Percentiles rank a stretch among this genome's conserved stretches.
Evolutionary conservation across 2,797 vertebrate genomes (phyloP).

Genomic region (Pipistrellus nathusii): DNA sequence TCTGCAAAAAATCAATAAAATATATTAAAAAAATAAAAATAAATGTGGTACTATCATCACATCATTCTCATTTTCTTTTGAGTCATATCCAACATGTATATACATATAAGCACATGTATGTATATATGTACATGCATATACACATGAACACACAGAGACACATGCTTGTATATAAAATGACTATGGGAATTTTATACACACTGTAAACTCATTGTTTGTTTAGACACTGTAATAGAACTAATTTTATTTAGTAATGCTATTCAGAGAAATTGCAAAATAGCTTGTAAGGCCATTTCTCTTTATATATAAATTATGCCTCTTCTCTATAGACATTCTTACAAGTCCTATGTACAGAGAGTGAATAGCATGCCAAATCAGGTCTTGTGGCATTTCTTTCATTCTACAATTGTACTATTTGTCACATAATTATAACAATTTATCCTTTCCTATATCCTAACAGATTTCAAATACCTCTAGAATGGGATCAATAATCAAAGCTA

Average conservation of each 20-base stretch:
- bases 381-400: neutral
- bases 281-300: neutral
- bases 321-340: neutral
- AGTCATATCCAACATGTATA: neutral
- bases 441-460: neutral
- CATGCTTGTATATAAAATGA: neutral
- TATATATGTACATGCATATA: no score
- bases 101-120: accelerated
- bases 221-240: neutral
- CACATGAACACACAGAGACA: neutral
- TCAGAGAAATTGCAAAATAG: neutral
- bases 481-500: neutral
- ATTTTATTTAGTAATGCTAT: neutral
- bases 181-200: neutral
- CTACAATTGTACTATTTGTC: neutral
- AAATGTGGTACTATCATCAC: neutral
- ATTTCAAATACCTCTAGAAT: neutral
- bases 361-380: neutral
- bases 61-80: neutral
- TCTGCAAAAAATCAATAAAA: no score
- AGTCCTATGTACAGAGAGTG: neutral
- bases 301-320: neutral
- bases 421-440: neutral
- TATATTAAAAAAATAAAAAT: no score
- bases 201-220: neutral